Base-by-base conservation (phyloP, 2,797 vertebrate species). In the Dryobates pubescens region DNA sequence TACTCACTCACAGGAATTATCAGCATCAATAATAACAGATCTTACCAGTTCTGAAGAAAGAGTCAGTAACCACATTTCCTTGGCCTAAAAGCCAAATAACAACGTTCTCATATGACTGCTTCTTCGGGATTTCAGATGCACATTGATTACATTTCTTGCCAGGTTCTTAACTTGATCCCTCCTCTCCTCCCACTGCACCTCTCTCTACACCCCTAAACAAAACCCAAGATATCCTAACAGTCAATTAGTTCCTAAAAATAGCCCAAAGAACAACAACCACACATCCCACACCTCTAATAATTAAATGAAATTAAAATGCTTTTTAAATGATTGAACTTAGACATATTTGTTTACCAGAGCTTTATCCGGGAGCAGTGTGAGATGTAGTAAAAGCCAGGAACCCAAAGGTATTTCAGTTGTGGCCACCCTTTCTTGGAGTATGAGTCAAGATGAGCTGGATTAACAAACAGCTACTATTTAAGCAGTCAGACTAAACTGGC, bases 241-340 rank as follows among this genome's bases (percentile, higher is more conserved):
- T 13, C 32, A 76, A 34, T 47, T 4, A 14, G 4, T 17, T 82
- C 6, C n/a, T 56, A 26, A 79, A 58, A 77, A 17, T 15, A 15
- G 2, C 0, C 20, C 18, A 30, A 45, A 8, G 1, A 2, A 2
- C 3, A 23, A 17, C 36, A 10, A 2, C 3, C 2, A 3, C 18
- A 3, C 41, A 13, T 41, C 15, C 41, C 16, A 5, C 41, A 16
- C 3, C 3, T 32, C 51, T 36, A 67, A 17, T 53, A 70, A 36
- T 63, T 69, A 76, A 73, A 71, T 57, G 1, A 1, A 23, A 64
- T 34, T 38, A 29, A 30, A 54, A 32, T 1, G 7, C 12, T 72
- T 54, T 56, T 29, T 1, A 4, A 30, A 68, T 30, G 15, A n/a
- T 84, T 41, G 8, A 49, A 61, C 0, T 65, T 62, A 69, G 26